These are phyloP conservation scores for Macquaria australasica DNA, from an alignment of 2,113 vertebrate genomes.

Conservation along the genomic window DNA sequence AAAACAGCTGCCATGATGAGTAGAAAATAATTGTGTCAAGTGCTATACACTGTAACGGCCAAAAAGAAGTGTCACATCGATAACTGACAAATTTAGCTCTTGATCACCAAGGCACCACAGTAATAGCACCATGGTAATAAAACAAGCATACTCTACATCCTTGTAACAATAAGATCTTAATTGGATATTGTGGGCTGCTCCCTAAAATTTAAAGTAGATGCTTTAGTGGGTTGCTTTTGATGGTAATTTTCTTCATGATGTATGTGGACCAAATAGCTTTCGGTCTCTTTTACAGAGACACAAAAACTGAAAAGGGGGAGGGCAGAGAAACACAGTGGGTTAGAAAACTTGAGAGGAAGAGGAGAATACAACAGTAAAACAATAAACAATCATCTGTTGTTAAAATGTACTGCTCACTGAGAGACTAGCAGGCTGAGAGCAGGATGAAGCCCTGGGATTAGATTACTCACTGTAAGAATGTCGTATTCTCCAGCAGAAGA, in stretches of 20 bases:
- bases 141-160: background rate
- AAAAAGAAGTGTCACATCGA: background rate
- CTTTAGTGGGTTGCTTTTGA: background rate
- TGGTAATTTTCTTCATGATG: background rate
- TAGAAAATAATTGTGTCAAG: background rate
- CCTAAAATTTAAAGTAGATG: background rate
- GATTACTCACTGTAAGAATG: constrained; percentile 93
- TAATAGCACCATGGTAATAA: background rate
- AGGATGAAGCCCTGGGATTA: background rate
- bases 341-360: constrained; percentile 4
- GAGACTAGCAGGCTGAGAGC: constrained; percentile 10
- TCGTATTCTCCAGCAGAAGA: constrained; percentile 95
- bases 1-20: constrained; percentile 8
- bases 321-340: background rate
- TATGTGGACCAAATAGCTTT: constrained; percentile 30
- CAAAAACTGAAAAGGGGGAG: background rate
- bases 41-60: background rate
- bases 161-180: background rate
- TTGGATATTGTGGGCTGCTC: background rate
- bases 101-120: background rate
- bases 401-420: constrained; percentile 16
- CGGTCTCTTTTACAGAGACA: background rate
- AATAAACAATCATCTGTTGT: constrained; percentile 46
- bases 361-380: constrained; percentile 21
- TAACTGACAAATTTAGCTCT: constrained; percentile 3